These are phyloP conservation scores for Prunella fulvescens DNA, from an alignment of 2,113 vertebrate genomes.

Conservation along the genomic window DNA sequence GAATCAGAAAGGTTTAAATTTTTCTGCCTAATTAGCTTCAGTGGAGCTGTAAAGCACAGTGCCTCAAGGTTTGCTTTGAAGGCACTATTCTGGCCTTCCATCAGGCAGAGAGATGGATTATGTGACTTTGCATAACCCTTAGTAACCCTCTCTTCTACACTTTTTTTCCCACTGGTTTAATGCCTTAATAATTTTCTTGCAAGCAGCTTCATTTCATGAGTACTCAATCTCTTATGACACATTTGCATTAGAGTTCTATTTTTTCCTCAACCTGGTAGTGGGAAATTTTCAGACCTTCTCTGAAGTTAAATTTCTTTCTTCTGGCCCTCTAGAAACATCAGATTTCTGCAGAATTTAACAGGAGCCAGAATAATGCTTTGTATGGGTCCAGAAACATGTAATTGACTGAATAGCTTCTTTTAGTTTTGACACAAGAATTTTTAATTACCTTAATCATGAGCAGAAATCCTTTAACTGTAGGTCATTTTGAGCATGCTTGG, in stretches of 20 bases:
- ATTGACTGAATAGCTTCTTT: neutral
- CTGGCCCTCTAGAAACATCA: neutral
- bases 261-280: neutral
- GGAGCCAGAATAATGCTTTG: neutral
- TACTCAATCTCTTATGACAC: neutral
- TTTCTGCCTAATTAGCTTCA: neutral
- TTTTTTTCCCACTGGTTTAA: neutral
- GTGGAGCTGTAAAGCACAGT: neutral
- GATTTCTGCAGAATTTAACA: neutral
- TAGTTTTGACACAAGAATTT: neutral
- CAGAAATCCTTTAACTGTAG: neutral
- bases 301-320: neutral
- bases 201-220: neutral
- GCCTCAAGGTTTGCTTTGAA: neutral
- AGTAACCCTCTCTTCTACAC: neutral
- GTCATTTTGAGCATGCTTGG: neutral
- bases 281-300: neutral
- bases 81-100: neutral
- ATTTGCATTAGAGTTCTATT: neutral
- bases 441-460: neutral
- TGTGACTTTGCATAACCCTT: neutral
- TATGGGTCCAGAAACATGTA: neutral
- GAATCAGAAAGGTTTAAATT: neutral
- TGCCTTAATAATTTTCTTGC: neutral
- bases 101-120: neutral